These are phyloP conservation scores for Zaprionus lineosus DNA, from an alignment of 2,888 invertebrate genomes.

Conservation along the genomic window DNA sequence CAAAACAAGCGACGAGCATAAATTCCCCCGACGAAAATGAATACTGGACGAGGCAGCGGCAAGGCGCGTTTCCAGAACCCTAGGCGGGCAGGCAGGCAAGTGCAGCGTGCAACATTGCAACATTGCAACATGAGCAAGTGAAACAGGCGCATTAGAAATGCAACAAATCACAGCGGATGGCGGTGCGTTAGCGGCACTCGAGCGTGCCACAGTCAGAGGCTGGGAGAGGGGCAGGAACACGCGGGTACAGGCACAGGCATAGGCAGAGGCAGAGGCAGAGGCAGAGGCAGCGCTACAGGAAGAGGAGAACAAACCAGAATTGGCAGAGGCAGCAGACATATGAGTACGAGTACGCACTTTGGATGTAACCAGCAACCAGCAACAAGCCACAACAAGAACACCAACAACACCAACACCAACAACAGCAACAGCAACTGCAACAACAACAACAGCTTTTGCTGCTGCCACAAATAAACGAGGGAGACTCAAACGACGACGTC, in stretches of 20 bases:
- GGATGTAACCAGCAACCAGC: slow-evolving; percentile 60
- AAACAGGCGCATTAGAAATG: slow-evolving; percentile 74
- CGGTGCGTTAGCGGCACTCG: slow-evolving; percentile 39
- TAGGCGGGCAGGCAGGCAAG: slow-evolving; percentile 50
- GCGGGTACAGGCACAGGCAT: slow-evolving; percentile 33
- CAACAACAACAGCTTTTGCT: slow-evolving; percentile 32
- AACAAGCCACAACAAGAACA: slow-evolving; percentile 34
- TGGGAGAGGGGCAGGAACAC: slow-evolving; percentile 12
- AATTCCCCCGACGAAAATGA: slow-evolving; percentile 66
- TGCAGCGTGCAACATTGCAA: slow-evolving; percentile 37
- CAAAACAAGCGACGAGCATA: slow-evolving; percentile 49
- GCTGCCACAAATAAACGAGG: slow-evolving; percentile 53
- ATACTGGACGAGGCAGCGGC: slow-evolving; percentile 41
- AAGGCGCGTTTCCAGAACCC: slow-evolving; percentile 15
- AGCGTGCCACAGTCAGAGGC: slow-evolving; percentile 40
- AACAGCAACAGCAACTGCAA: slow-evolving; percentile 18
- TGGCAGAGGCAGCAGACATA: slow-evolving; percentile 33
- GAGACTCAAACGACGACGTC: slow-evolving; percentile 56
- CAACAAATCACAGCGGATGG: slow-evolving; percentile 68
- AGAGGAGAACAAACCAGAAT: slow-evolving; percentile 56
- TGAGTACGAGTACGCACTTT: slow-evolving; percentile 72
- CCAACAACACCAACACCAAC: slow-evolving; percentile 27
- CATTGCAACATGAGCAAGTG: slow-evolving; percentile 62
- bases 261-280: slow-evolving; percentile 19
- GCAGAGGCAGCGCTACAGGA: too few relatives aligned